Conservation (phyloP, 2,797 vertebrate species). For the Syngnathus acus region DNA sequence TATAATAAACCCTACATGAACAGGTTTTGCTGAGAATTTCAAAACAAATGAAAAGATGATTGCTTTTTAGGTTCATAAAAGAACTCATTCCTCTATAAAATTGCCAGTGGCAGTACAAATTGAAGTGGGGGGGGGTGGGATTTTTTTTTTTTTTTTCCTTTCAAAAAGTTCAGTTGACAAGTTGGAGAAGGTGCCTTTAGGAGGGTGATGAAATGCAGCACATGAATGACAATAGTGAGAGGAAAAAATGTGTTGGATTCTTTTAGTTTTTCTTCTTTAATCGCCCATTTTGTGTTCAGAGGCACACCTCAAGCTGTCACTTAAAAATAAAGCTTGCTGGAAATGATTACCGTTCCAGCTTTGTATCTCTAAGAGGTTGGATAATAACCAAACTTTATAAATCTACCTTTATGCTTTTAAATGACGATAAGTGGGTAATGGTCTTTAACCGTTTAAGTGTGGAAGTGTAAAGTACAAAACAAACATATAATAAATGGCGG, state of each 20-base stretch:
- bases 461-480: slow-evolving; percentile 14
- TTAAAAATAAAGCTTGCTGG: slow-evolving; percentile 5
- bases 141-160: slow-evolving; percentile 27
- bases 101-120: slow-evolving; percentile 23
- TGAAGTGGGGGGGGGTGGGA: slow-evolving; percentile 14
- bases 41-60: slow-evolving; percentile 37
- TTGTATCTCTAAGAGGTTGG: not conserved
- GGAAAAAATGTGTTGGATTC: slow-evolving; percentile 24
- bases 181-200: slow-evolving; percentile 32
- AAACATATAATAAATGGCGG: slow-evolving; percentile 13
- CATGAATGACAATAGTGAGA: slow-evolving; percentile 24
- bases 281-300: slow-evolving; percentile 35
- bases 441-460: not conserved
- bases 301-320: slow-evolving; percentile 32
- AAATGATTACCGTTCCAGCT: slow-evolving; percentile 1
- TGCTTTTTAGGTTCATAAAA: slow-evolving; percentile 35
- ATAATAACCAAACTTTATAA: not conserved
- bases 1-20: slow-evolving; percentile 27
- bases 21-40: slow-evolving; percentile 23
- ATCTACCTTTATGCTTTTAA: slow-evolving; percentile 17
- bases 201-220: slow-evolving; percentile 25
- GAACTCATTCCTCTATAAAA: slow-evolving; percentile 34
- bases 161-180: slow-evolving; percentile 33
- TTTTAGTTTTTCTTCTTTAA: not conserved
- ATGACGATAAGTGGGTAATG: slow-evolving; percentile 17